These are phyloP conservation scores for Trinectes maculatus DNA, from an alignment of 2,113 vertebrate species.

Conservation along the genomic window DNA sequence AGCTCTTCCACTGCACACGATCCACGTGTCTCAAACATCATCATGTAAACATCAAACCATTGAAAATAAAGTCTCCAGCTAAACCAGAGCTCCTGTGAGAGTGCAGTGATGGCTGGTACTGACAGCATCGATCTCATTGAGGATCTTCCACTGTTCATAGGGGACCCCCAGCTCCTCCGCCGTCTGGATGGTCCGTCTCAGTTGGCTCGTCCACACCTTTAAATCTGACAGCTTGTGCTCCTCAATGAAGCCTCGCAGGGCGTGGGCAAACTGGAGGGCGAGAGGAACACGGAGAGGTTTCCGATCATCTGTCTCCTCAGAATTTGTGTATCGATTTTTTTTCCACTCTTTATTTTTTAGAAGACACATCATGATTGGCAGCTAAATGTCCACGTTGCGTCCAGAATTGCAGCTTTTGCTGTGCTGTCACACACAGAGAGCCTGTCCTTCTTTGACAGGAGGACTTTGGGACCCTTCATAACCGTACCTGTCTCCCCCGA, in stretches of 20 bases:
- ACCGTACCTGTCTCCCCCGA: constrained; percentile 89
- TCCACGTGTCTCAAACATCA: not conserved
- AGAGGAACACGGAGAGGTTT: constrained; percentile 10
- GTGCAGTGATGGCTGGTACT: constrained; percentile 61
- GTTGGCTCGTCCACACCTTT: constrained; percentile 98
- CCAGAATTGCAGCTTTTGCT: not conserved
- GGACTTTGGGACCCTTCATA: too few relatives aligned
- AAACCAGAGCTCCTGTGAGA: not conserved
- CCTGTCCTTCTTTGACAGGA: too few relatives aligned
- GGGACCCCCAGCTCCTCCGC: constrained; percentile 91
- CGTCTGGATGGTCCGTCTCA: constrained; percentile 96
- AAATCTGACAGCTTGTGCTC: constrained; percentile 90
- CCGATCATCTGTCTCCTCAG: not conserved
- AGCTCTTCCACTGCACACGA: not conserved
- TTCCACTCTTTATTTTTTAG: not conserved
- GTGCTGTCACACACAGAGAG: too few relatives aligned
- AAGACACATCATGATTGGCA: too few relatives aligned
- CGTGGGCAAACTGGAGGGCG: constrained; percentile 84
- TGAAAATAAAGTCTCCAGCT: not conserved
- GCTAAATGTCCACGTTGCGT: too few relatives aligned
- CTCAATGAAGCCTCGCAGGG: constrained; percentile 87
- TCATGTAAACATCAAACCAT: not conserved
- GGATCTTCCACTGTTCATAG: constrained; percentile 98
- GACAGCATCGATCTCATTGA: constrained; percentile 97
- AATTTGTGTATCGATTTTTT: not conserved